Percentiles rank a stretch among this genome's conserved stretches.
phyloP scores from a whole-genome alignment of 1,140 invertebrate species.

The Oryzaephilus surinamensis region DNA sequence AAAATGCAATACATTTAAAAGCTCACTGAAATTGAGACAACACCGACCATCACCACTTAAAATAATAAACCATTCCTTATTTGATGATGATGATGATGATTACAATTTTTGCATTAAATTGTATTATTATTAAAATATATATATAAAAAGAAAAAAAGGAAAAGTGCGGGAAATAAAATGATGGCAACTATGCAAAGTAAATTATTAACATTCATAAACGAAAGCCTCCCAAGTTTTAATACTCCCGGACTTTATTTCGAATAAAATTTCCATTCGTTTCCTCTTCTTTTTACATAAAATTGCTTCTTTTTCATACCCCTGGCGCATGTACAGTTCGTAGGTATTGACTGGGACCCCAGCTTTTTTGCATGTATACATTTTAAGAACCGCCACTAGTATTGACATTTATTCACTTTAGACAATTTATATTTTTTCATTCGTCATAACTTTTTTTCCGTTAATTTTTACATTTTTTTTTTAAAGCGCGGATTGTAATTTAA shows the following conservation, averaged over 20 bases:
- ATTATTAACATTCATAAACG: slow-evolving; percentile 37
- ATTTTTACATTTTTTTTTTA: too few relatives aligned
- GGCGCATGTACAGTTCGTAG: slow-evolving; percentile 29
- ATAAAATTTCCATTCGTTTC: slow-evolving; percentile 36
- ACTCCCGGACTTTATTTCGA: slow-evolving; percentile 30
- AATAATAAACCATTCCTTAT: too few relatives aligned
- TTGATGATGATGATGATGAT: too few relatives aligned
- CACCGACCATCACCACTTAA: too few relatives aligned
- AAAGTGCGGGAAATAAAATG: too few relatives aligned
- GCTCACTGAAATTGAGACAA: too few relatives aligned
- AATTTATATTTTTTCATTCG: slow-evolving; percentile 1
- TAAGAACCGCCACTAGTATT: slow-evolving; percentile 8
- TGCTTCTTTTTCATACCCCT: slow-evolving; percentile 21
- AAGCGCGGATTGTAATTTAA: too few relatives aligned
- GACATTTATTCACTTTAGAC: background rate
- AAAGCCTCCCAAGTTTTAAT: slow-evolving; percentile 34
- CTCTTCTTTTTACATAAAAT: slow-evolving; percentile 25
- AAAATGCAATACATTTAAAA: too few relatives aligned
- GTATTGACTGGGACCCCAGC: slow-evolving; percentile 26
- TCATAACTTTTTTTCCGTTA: slow-evolving; percentile 3
- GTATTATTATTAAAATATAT: too few relatives aligned
- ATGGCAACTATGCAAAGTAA: slow-evolving; percentile 37
- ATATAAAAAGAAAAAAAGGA: too few relatives aligned
- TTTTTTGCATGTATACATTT: slow-evolving; percentile 19
- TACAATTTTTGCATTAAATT: too few relatives aligned